These are phyloP conservation scores for Brachypalpus laphriformis DNA, from an alignment of 2,888 invertebrate species.

Conservation along the genomic window DNA sequence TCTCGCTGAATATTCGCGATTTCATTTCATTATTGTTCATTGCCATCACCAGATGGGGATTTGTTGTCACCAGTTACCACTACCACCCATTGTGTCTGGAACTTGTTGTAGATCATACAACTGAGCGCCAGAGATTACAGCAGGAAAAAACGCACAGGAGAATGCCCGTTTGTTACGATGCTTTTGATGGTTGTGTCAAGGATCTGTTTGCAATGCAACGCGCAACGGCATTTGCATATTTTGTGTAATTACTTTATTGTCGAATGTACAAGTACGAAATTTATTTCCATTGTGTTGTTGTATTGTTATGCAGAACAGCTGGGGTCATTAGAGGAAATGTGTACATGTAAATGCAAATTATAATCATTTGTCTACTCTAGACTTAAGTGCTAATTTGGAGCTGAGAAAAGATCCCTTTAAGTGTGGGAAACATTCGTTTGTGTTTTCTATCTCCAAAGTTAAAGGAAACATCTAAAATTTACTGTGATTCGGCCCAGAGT, in stretches of 20 bases:
- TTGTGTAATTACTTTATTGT: conserved; percentile 67
- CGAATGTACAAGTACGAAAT: conserved; percentile 25
- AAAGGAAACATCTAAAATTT: too few relatives aligned
- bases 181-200: conserved; percentile 61
- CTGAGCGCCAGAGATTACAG: background rate
- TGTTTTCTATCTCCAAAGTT: too few relatives aligned
- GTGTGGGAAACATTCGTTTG: too few relatives aligned
- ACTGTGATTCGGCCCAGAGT: too few relatives aligned
- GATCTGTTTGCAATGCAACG: conserved; percentile 6
- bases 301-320: conserved; percentile 10
- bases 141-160: background rate
- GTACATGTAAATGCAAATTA: conserved; percentile 2
- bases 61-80: conserved; percentile 54
- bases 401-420: too few relatives aligned
- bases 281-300: conserved; percentile 23
- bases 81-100: conserved; percentile 25
- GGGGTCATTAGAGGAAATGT: conserved; percentile 37
- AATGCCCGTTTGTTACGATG: conserved; percentile 37
- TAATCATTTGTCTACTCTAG: background rate
- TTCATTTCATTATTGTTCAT: conserved; percentile 73
- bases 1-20: conserved; percentile 62
- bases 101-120: conserved; percentile 23
- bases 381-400: background rate
- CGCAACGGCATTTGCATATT: conserved; percentile 62
- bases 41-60: conserved; percentile 69